Base-by-base conservation (phyloP, 2,888 invertebrate species). In the Palloptera scutellata region DNA sequence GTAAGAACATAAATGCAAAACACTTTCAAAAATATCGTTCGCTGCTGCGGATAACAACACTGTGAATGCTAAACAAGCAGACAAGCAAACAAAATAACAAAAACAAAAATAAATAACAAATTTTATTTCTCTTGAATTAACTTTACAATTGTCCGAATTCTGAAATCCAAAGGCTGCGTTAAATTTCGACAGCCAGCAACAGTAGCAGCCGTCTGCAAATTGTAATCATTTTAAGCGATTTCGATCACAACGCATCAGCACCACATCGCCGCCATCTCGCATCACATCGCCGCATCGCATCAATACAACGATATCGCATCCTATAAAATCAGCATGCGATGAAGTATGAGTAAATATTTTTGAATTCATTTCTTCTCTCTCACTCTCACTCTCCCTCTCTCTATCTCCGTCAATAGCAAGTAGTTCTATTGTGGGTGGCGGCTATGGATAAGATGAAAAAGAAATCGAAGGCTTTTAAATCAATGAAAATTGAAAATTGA, bases 401-500 rank as follows among this genome's bases (percentile, higher is more conserved):
- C 30, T 30, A 30, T 30, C n/a, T n/a, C n/a, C n/a, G n/a, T n/a
- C n/a, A n/a, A 30, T 30, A 30, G 30, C 6, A 6, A 30, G 30
- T 30, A 6, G 30, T 2, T 30, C 6, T 4, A 6, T 30, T 30
- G 30, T 30, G 30, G 30, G 30, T 30, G 30, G 30, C 6, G 6
- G 30, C 6, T 30, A 30, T 30, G 30, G 30, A 30, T 4, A 6
- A 30, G 30, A 30, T 30, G 6, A 30, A 30, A 30, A 30, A 6
- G 30, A 30, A 30, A 30, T 4, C 30, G 30, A 30, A 30, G 30
- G 30, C 30, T 78, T 76, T 78, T 75, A 75, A 77, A 77, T 76
- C 77, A 78, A 78, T 77, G 76, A 76, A 70, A 75, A 78, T 71
- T 72, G 76, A 69, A 72, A 75, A 76, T 77, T 77, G 78, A 78